These are phyloP conservation scores for Gonocerus acuteangulatus DNA, from an alignment of 2,888 invertebrate species.

Conservation along the genomic window DNA sequence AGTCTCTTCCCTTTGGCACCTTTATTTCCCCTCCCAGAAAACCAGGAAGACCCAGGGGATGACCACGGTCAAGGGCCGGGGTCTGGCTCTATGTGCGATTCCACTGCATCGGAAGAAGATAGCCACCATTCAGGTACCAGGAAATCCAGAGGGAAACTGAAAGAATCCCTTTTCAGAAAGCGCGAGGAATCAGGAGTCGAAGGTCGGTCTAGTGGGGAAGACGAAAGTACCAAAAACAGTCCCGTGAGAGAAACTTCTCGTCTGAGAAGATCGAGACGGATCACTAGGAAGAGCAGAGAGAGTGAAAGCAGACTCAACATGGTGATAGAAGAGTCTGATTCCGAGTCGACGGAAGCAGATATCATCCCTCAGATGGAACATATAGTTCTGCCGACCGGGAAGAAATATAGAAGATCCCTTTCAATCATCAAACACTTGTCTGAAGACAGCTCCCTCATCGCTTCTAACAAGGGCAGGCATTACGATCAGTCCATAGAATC, in stretches of 20 bases:
- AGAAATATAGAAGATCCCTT: conserved; percentile 21
- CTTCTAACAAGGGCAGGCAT: conserved; percentile 1
- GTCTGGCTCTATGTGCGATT: conserved; percentile 4
- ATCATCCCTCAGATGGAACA: conserved; percentile 6
- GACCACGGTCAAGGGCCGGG: background rate
- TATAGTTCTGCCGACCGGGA: conserved; percentile 15
- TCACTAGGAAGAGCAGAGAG: conserved; percentile 5
- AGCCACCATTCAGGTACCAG: conserved; percentile 1
- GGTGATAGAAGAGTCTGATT: conserved; percentile 17
- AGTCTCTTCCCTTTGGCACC: conserved; percentile 6
- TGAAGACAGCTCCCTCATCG: background rate
- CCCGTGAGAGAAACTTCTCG: conserved; percentile 6
- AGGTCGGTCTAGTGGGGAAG: conserved; percentile 5
- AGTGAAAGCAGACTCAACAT: conserved; percentile 7
- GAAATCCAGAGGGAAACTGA: background rate
- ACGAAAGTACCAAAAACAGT: conserved; percentile 9
- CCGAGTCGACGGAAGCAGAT: conserved; percentile 2
- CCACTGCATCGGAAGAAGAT: conserved; percentile 13
- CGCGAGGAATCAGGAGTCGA: background rate
- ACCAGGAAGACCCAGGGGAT: conserved; percentile 9
- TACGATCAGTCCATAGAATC: conserved; percentile 5
- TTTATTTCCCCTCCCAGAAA: conserved; percentile 15
- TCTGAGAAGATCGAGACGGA: conserved; percentile 7
- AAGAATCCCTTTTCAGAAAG: background rate
- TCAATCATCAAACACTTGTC: background rate